Conservation (phyloP, 2,113 vertebrate genomes). For the Corythornis madagascariensis region DNA sequence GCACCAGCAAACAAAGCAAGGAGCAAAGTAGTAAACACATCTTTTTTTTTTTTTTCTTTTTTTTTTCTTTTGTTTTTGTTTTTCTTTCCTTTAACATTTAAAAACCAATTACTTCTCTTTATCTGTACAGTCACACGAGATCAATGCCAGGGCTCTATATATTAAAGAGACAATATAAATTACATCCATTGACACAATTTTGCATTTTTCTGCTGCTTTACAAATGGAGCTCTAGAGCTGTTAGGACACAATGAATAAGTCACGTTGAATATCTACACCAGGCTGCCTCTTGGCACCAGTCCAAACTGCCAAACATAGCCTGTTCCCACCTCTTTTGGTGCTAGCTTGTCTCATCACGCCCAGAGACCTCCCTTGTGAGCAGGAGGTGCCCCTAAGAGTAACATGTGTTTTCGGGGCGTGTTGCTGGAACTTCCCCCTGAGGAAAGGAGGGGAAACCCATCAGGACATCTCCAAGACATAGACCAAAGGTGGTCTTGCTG, state of each 20-base stretch:
- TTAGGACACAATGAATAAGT: constrained; percentile 71
- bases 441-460: background rate
- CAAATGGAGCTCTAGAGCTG: constrained; percentile 40
- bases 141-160: constrained; percentile 79
- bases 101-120: constrained; percentile 77
- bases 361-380: constrained; percentile 19
- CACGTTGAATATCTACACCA: constrained; percentile 71
- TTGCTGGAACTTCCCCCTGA: constrained; percentile 1
- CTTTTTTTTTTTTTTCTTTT: constrained; percentile 47
- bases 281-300: constrained; percentile 40
- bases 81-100: constrained; percentile 68
- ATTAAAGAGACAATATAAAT: constrained; percentile 84
- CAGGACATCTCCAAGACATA: background rate
- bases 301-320: background rate
- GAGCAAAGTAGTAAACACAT: constrained; percentile 70
- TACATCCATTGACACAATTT: constrained; percentile 78
- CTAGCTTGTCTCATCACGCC: constrained; percentile 9
- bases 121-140: constrained; percentile 80
- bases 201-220: constrained; percentile 66
- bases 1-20: constrained; percentile 61
- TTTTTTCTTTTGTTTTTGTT: constrained; percentile 42
- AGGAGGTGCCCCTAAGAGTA: background rate
- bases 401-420: background rate
- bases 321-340: constrained; percentile 26
- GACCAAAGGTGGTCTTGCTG: background rate